Conservation (phyloP, 2,113 vertebrate species). For the Silurus asotus region DNA sequence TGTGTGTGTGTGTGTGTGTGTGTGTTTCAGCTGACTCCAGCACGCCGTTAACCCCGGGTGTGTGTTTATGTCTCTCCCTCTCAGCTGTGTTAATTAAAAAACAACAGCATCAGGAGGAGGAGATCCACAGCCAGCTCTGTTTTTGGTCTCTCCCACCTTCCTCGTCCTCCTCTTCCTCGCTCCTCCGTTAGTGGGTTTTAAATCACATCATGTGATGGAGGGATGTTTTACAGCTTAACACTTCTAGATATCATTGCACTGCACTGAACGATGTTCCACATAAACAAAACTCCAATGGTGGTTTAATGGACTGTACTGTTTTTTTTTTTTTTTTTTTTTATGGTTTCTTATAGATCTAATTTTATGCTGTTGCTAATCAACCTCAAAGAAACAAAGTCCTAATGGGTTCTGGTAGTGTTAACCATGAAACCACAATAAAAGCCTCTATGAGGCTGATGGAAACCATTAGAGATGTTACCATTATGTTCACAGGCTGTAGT, state of each 20-base stretch:
- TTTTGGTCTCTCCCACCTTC: background rate
- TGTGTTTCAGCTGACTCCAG: constrained; percentile 50
- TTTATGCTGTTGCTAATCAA: background rate
- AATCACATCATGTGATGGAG: constrained; percentile 62
- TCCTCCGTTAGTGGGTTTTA: constrained; percentile 52
- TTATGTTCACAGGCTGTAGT: background rate
- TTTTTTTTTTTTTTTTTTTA: background rate
- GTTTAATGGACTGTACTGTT: background rate
- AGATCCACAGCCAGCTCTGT: constrained; percentile 1
- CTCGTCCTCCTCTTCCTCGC: background rate
- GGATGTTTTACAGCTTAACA: constrained; percentile 62
- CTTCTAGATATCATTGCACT: constrained; percentile 59
- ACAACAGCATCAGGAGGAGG: constrained; percentile 69
- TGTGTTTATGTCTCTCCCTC: constrained; percentile 26
- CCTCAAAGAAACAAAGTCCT: background rate
- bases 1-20: constrained; percentile 3
- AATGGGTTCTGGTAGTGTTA: background rate
- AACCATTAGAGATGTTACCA: background rate
- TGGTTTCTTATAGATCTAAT: background rate
- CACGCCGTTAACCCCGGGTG: constrained; percentile 25
- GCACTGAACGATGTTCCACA: constrained; percentile 27
- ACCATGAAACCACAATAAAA: background rate
- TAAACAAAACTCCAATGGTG: background rate
- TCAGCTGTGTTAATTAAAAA: constrained; percentile 74
- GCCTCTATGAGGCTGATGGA: background rate